phyloP scores from a whole-genome alignment of 2,797 vertebrate genomes.

The Eulemur rubriventer region DNA sequence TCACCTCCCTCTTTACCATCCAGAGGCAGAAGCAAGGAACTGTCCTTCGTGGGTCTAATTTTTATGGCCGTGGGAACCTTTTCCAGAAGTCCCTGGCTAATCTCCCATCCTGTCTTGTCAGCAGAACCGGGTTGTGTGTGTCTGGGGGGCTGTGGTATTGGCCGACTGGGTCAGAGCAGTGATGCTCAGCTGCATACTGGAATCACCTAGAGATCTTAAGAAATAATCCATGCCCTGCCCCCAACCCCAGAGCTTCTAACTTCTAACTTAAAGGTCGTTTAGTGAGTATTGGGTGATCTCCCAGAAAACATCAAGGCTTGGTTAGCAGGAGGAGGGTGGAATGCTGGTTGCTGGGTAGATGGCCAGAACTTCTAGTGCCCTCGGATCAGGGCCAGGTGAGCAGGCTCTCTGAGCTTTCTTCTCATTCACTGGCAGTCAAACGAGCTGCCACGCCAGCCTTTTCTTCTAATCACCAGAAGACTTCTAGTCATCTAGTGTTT shows the following conservation, averaged over 20 bases:
- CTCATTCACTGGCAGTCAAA: fast-evolving
- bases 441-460: fast-evolving
- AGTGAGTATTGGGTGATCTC: background rate
- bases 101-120: background rate
- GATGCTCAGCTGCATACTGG: background rate
- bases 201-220: background rate
- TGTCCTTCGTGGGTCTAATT: background rate
- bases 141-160: background rate
- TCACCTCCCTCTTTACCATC: background rate
- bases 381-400: background rate
- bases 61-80: background rate
- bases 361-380: background rate
- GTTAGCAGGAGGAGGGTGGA: background rate
- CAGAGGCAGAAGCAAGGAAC: background rate
- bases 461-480: background rate
- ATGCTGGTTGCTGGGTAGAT: background rate
- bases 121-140: background rate
- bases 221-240: background rate
- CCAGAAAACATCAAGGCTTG: no score
- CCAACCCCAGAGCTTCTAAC: background rate
- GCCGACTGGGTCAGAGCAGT: background rate
- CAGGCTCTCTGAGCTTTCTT: background rate
- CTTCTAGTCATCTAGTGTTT: no score
- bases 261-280: background rate
- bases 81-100: background rate